Base-by-base conservation (phyloP, 2,888 invertebrate species). In the Polyommatus icarus region DNA sequence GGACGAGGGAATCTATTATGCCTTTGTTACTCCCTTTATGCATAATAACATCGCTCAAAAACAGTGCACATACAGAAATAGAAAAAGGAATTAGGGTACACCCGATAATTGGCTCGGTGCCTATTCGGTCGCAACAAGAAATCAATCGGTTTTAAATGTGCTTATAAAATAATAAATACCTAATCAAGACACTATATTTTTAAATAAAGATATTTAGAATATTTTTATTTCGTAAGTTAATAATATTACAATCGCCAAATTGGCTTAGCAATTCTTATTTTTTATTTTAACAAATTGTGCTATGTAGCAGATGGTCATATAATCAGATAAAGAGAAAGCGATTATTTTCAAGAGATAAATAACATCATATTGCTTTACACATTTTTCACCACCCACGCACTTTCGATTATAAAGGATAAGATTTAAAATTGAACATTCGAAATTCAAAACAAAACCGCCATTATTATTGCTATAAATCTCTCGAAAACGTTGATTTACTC, bases 381-480 rank as follows among this genome's bases (percentile, higher is more conserved):
- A 76, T 76, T 73, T 76, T 73, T 54, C 78, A 71, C n/a, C 80
- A 73, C 81, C 81, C 80, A 81, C 82, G 78, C 79, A 40, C 50
- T 71, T 81, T 79, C 80, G 80, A 81, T 80, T 79, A 79, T 78
- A 80, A 80, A 79, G 78, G 79, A 82, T 80, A 80, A 79, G 78
- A 80, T 82, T 81, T 79, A 80, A 80, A 79, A 78, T 77, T 76
- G 78, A 79, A 81, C 80, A 29, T 80, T 75, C 82, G 73, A 80
- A 80, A 80, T 79, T 79, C 79, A 78, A 80, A 81, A 82, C 82
- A 82, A 82, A 82, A 82, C 81, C 80, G 79, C 79, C 79, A 81
- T 81, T 79, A 81, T 78, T 79, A 78, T 80, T 79, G 80, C 79
- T 61, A 80, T 82, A 81, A 81, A 82, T 82, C 80, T 82, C 78